Evolutionary conservation across 2,888 invertebrate species (phyloP).

Genomic region (Leucophenga montana): DNA sequence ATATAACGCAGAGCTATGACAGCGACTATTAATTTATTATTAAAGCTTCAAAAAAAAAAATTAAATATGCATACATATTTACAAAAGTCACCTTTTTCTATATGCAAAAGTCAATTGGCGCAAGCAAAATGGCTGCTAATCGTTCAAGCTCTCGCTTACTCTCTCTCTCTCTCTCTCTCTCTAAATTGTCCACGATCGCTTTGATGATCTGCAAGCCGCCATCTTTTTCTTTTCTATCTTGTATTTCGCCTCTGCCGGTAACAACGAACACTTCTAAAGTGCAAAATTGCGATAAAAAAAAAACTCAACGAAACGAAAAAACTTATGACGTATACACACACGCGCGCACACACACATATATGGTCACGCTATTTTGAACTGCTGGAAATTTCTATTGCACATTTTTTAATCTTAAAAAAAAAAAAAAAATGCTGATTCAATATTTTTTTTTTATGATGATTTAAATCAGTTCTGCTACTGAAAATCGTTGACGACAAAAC

Average conservation of each 20-base stretch:
- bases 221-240: slow-evolving; percentile 8
- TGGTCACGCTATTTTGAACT: slow-evolving; percentile 45
- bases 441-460: slow-evolving; percentile 67
- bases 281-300: background rate
- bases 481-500: slow-evolving; percentile 69
- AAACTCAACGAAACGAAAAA: background rate
- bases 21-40: background rate
- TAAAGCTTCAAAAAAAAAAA: background rate
- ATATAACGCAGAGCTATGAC: background rate
- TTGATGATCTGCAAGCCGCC: slow-evolving; percentile 18
- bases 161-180: background rate
- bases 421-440: slow-evolving; percentile 41
- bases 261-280: background rate
- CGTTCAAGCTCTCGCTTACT: background rate
- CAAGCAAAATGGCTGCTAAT: slow-evolving; percentile 28
- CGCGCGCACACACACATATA: slow-evolving; percentile 9
- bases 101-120: background rate
- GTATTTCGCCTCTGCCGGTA: slow-evolving; percentile 7
- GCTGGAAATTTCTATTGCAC: slow-evolving; percentile 58
- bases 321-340: slow-evolving; percentile 22
- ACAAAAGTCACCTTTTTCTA: slow-evolving; percentile 12
- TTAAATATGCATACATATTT: background rate
- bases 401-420: slow-evolving; percentile 28
- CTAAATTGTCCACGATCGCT: background rate
- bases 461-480: slow-evolving; percentile 73